These are phyloP conservation scores for Cerceris rybyensis DNA, from an alignment of 2,888 invertebrate genomes.

Conservation along the genomic window DNA sequence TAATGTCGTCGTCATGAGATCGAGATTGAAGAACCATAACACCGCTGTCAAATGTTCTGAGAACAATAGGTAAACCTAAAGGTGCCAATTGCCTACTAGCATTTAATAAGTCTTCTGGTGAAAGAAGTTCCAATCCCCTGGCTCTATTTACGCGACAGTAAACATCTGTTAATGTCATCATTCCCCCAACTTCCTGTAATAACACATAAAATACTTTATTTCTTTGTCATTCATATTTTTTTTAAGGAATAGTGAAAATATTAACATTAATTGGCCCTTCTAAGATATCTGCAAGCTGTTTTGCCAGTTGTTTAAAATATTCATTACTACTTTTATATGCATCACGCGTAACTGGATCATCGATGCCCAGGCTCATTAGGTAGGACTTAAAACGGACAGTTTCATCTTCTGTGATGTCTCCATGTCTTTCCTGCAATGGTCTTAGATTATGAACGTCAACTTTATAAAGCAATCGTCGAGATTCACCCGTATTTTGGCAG, in stretches of 20 bases:
- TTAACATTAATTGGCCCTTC: conserved; percentile 90
- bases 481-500: conserved; percentile 92
- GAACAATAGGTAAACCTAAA: conserved; percentile 87
- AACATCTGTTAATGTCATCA: conserved; percentile 98
- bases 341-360: conserved; percentile 98
- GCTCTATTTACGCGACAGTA: conserved; percentile 99
- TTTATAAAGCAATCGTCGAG: conserved; percentile 61
- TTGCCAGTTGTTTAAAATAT: conserved; percentile 92
- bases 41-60: conserved; percentile 96
- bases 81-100: conserved; percentile 90
- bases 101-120: conserved; percentile 97
- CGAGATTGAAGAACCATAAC: conserved; percentile 95
- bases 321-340: conserved; percentile 92
- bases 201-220: not conserved
- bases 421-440: conserved; percentile 90
- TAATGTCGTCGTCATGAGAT: conserved; percentile 88
- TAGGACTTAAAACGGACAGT: conserved; percentile 98
- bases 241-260: conserved; percentile 20
- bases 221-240: not conserved
- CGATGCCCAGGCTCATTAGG: conserved; percentile 97
- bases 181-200: conserved; percentile 92
- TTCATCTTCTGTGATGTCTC: conserved; percentile 98
- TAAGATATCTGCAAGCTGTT: conserved; percentile 92
- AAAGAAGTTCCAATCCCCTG: conserved; percentile 96
- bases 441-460: conserved; percentile 69